Base-by-base conservation (phyloP, 2,113 vertebrate genomes). In the Zapus hudsonius region DNA sequence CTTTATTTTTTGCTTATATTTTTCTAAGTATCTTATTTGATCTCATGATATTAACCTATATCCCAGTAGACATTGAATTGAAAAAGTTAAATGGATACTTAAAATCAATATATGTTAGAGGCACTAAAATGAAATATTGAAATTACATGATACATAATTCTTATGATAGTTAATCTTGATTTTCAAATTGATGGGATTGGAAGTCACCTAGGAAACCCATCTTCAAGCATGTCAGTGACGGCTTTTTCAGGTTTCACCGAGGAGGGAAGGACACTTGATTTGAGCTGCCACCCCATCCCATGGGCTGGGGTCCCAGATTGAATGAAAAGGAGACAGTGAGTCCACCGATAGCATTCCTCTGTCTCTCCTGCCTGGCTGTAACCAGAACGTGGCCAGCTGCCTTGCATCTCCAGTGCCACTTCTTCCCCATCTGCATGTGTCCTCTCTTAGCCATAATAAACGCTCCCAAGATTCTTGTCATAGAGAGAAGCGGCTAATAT, bases 81-180 rank as follows among this genome's bases (percentile, higher is more conserved):
- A 59, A 90, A 92, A 91, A 23, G 64, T 47, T 42, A 52, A 57
- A 29, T 96, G 17, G 29, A 74, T 91, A 9, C 80, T 95, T 83
- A 84, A 93, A 72, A 72, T 74, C 52, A 23, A 31, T 36, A 3
- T 85, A 59, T 70, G 2, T 90, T 74, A 16, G 64, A 91, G 36
- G 2, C 15, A 83, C 5, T 76, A 64, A 79, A 61, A 80, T 92
- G 8, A 91, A 84, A 47, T 76, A 6, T 61, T 91, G 63, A 88
- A 61, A 6, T 66, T 91, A 78, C 82, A 59, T 95, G 19, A 83
- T 91, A 7, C 64, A 91, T 72, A 87, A 75, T 92, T 23, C 64
- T 66, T 66, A 29, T 66, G 29, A 66, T 10, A 29, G 64, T 66
- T 66, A 33, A 29, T 15, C 25, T 61, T 20, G 15, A 61, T 25